phyloP scores from a whole-genome alignment of 2,113 vertebrate species.

The Ornithorhynchus anatinus region DNA sequence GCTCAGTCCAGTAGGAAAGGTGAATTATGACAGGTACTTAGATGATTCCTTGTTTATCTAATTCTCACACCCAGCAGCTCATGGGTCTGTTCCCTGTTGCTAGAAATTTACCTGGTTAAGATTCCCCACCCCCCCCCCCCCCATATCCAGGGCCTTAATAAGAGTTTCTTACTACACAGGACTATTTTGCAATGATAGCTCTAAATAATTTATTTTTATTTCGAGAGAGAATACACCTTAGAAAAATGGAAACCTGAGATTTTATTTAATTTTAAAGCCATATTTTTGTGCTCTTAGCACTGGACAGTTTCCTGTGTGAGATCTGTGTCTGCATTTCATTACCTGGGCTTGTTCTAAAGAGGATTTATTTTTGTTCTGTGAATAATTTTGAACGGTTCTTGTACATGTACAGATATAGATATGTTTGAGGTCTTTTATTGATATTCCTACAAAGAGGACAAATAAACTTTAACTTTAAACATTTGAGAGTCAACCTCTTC shows the following conservation, averaged over 20 bases:
- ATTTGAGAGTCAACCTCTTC: constrained; percentile 52
- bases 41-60: constrained; percentile 43
- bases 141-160: constrained; percentile 77
- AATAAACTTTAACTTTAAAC: constrained; percentile 85
- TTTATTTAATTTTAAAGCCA: constrained; percentile 74
- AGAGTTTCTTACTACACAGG: constrained; percentile 68
- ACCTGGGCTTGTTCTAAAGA: constrained; percentile 81
- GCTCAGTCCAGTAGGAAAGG: constrained; percentile 22
- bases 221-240: constrained; percentile 67
- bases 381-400: constrained; percentile 82
- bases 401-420: constrained; percentile 83
- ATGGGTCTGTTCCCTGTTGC: constrained; percentile 48
- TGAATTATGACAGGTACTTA: constrained; percentile 49
- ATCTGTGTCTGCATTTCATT: constrained; percentile 79
- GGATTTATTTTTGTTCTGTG: constrained; percentile 86
- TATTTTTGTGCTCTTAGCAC: constrained; percentile 80
- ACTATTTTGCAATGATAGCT: constrained; percentile 73
- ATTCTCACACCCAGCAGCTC: constrained; percentile 26
- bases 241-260: constrained; percentile 64
- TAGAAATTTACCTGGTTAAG: constrained; percentile 64
- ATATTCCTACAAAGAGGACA: constrained; percentile 80
- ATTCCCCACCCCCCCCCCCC: constrained; percentile 41
- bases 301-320: constrained; percentile 70
- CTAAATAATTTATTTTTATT: constrained; percentile 85
- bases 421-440: constrained; percentile 82